Evolutionary conservation across 2,113 vertebrate species (phyloP).

Genomic region (Aspiorhynchus laticeps): DNA sequence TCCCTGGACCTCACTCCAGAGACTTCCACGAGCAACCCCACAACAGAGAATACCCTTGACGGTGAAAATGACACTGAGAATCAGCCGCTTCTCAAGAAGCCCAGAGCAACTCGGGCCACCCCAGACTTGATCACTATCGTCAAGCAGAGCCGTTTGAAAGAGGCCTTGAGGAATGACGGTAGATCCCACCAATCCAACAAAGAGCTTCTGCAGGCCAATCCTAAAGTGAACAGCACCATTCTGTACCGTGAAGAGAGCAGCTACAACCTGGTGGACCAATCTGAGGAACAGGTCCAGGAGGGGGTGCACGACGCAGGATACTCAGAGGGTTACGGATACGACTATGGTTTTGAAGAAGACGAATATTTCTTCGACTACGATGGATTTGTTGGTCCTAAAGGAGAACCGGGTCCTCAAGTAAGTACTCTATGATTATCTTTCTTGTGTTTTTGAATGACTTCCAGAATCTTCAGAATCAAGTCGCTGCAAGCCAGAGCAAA

Average conservation of each 20-base stretch:
- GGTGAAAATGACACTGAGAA: constrained; percentile 70
- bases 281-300: constrained; percentile 73
- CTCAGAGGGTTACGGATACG: constrained; percentile 82
- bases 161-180: constrained; percentile 65
- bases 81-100: constrained; percentile 53
- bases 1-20: constrained; percentile 49
- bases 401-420: constrained; percentile 90
- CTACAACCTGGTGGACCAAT: constrained; percentile 71
- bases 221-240: constrained; percentile 74
- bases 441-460: constrained; percentile 2
- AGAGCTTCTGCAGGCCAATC: constrained; percentile 67
- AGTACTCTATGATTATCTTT: constrained; percentile 68
- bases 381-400: constrained; percentile 86
- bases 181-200: constrained; percentile 62
- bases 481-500: constrained; percentile 48
- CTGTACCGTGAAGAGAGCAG: constrained; percentile 72
- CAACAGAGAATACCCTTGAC: constrained; percentile 40
- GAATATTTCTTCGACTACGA: constrained; percentile 84
- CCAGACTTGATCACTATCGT: constrained; percentile 60
- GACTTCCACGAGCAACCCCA: constrained; percentile 43
- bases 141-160: constrained; percentile 68
- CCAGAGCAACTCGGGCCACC: constrained; percentile 59
- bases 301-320: constrained; percentile 78
- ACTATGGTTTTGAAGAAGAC: constrained; percentile 86
- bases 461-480: constrained; percentile 6